phyloP scores from a whole-genome alignment of 2,113 vertebrate species.

The Aleadryas rufinucha region DNA sequence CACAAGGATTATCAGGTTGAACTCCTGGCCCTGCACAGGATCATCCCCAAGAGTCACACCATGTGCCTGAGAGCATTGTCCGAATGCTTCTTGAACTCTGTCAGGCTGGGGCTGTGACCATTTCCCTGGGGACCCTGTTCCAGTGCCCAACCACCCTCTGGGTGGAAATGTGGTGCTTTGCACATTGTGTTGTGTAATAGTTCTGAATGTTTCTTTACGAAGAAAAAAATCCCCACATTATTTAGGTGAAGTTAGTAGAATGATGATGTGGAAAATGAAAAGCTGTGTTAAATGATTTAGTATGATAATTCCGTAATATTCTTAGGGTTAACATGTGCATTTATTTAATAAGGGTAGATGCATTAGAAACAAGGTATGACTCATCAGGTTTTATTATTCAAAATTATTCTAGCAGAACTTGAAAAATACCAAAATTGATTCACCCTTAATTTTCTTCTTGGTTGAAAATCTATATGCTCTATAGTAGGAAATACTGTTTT shows the following conservation, averaged over 20 bases:
- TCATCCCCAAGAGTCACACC: too few species aligned
- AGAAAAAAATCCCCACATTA: neutral
- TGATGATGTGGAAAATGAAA: neutral
- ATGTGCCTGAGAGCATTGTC: rapidly evolving
- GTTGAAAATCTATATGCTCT: neutral
- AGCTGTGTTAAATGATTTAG: neutral
- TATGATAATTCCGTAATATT: neutral
- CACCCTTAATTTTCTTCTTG: neutral
- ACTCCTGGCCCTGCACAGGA: too few species aligned
- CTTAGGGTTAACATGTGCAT: neutral
- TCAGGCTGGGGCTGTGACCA: neutral
- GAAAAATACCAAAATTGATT: neutral
- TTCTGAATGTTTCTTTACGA: neutral
- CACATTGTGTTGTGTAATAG: neutral
- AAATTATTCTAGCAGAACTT: neutral
- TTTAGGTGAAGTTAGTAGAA: neutral
- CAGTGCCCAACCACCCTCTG: neutral
- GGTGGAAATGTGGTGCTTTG: neutral
- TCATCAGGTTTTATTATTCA: neutral
- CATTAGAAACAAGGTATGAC: neutral
- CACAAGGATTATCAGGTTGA: neutral
- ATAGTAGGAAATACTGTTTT: neutral
- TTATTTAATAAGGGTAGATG: neutral
- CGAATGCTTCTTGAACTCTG: neutral
- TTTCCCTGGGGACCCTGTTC: neutral